Evolutionary conservation across 2,113 vertebrate genomes (phyloP).

Genomic region (Ivindomyrus marchei): DNA sequence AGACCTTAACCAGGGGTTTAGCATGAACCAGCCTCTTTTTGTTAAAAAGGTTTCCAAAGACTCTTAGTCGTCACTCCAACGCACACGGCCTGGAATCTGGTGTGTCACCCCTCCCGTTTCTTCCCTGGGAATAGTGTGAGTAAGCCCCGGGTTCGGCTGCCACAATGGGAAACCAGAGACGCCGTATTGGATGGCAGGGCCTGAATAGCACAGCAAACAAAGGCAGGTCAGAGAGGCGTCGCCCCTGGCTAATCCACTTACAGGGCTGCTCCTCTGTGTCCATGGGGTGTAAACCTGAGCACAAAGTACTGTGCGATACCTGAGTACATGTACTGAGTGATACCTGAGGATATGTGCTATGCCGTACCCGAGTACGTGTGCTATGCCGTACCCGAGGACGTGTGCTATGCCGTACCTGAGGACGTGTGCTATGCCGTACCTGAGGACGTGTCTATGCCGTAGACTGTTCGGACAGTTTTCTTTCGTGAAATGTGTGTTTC

Average conservation of each 20-base stretch:
- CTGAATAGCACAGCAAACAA: background rate
- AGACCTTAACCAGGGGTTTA: constrained; percentile 16
- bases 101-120: background rate
- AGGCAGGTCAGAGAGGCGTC: background rate
- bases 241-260: background rate
- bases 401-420: too few relatives aligned
- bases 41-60: constrained; percentile 10
- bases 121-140: constrained; percentile 3
- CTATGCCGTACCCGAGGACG: background rate
- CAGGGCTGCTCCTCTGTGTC: background rate
- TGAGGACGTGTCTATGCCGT: too few relatives aligned
- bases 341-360: background rate
- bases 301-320: background rate
- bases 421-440: too few relatives aligned
- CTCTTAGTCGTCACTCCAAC: background rate
- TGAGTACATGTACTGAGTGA: background rate
- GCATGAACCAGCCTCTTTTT: constrained; percentile 21
- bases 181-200: background rate
- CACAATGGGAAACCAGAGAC: background rate
- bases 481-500: too few relatives aligned
- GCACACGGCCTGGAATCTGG: background rate
- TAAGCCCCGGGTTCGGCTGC: background rate
- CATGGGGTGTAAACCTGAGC: background rate
- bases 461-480: too few relatives aligned
- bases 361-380: background rate